Conservation (phyloP, 1,140 invertebrate genomes). For the Archivesica marissinica region DNA sequence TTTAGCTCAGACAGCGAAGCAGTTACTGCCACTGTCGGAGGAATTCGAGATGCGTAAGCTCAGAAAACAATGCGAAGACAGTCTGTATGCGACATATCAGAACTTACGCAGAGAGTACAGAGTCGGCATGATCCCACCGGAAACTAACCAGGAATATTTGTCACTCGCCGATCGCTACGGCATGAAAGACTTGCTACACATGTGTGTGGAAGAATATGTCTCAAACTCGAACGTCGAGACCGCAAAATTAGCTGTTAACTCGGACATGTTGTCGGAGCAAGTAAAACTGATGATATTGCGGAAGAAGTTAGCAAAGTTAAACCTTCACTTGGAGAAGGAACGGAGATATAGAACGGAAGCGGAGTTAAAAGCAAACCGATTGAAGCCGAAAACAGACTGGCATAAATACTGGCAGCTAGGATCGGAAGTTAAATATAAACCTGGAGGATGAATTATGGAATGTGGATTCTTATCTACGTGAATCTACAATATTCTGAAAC, state of each 20-base stretch:
- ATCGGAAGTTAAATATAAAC: not conserved
- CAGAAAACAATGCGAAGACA: constrained; percentile 7
- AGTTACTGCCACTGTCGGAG: constrained; percentile 42
- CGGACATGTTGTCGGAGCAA: constrained; percentile 31
- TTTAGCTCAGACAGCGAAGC: constrained; percentile 44
- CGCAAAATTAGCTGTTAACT: constrained; percentile 2
- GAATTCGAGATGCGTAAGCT: constrained; percentile 49
- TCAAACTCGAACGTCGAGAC: constrained; percentile 8
- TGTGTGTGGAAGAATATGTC: constrained; percentile 42
- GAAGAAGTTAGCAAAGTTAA: constrained; percentile 44
- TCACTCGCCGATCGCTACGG: constrained; percentile 34
- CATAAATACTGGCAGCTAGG: constrained; percentile 41
- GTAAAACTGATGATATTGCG: constrained; percentile 48
- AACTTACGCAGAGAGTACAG: constrained; percentile 24
- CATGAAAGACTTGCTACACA: not conserved
- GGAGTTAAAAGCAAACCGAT: not conserved
- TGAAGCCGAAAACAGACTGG: constrained; percentile 33
- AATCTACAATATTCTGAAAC: too few relatives aligned
- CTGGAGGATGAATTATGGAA: not conserved
- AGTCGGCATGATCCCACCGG: constrained; percentile 1
- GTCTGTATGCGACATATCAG: not conserved
- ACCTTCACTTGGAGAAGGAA: constrained; percentile 43
- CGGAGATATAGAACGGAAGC: constrained; percentile 26
- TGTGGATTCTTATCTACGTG: not conserved
- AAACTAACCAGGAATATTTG: constrained; percentile 38